phyloP scores from a whole-genome alignment of 30 jellyfish, hydroid and myxozoan species.

The Nemopilema nomurai region DNA sequence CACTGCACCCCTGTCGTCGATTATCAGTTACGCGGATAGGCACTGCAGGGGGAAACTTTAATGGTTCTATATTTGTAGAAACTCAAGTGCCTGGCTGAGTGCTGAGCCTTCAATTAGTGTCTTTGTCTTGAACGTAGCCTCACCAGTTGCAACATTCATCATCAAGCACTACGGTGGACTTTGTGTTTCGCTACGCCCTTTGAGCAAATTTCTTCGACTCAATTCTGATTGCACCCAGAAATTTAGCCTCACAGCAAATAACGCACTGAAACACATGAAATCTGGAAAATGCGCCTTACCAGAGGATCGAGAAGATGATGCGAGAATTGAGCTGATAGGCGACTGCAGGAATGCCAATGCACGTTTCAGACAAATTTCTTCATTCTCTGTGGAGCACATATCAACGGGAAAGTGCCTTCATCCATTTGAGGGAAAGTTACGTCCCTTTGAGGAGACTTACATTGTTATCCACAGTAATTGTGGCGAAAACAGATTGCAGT shows the following conservation, averaged over 20 bases:
- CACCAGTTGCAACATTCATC: slow-evolving; percentile 26
- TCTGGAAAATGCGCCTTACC: slow-evolving; percentile 60
- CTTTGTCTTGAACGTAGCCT: slow-evolving; percentile 1
- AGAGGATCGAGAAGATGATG: not conserved
- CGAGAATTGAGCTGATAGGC: slow-evolving; percentile 22
- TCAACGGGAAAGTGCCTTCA: slow-evolving; percentile 72
- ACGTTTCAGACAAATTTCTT: slow-evolving; percentile 36
- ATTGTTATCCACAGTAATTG: slow-evolving; percentile 61
- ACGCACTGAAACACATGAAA: slow-evolving; percentile 25
- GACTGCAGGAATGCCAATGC: slow-evolving; percentile 39
- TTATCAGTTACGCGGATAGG: too few relatives aligned
- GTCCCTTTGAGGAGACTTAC: slow-evolving; percentile 27
- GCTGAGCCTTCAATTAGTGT: too few relatives aligned
- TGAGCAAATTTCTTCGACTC: slow-evolving; percentile 27
- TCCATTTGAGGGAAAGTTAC: slow-evolving; percentile 29
- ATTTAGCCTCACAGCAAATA: slow-evolving; percentile 31
- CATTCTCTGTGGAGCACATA: slow-evolving; percentile 37
- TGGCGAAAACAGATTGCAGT: slow-evolving; percentile 40
- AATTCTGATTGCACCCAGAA: slow-evolving; percentile 16
- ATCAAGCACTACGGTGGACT: slow-evolving; percentile 62
- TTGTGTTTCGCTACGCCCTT: slow-evolving; percentile 25
- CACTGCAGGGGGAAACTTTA: too few relatives aligned
- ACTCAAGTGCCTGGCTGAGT: too few relatives aligned
- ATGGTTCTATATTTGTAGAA: too few relatives aligned
- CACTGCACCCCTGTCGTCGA: too few relatives aligned